These are phyloP conservation scores for Hylia prasina DNA, from an alignment of 2,113 vertebrate genomes.

Conservation along the genomic window DNA sequence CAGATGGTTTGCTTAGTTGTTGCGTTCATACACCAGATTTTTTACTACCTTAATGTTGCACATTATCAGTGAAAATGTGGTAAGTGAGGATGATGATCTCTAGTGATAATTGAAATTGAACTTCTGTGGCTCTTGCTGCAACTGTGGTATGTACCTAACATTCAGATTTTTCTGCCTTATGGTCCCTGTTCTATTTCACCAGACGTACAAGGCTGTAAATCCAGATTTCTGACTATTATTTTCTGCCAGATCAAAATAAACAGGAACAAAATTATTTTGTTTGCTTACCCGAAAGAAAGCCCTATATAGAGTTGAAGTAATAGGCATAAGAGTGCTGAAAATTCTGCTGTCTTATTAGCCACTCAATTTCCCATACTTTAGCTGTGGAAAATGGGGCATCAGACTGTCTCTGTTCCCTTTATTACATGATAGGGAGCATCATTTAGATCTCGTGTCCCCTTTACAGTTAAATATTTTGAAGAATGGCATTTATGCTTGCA, in stretches of 20 bases:
- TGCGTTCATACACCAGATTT: slow-evolving; percentile 4
- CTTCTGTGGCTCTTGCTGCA: slow-evolving; percentile 2
- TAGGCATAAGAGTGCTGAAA: background rate
- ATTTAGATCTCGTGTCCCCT: background rate
- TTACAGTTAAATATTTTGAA: background rate
- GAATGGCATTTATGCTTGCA: background rate
- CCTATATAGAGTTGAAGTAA: background rate
- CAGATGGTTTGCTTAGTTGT: slow-evolving; percentile 48
- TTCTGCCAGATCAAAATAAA: background rate
- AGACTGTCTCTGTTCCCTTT: background rate
- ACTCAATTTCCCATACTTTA: background rate
- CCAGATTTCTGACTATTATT: background rate
- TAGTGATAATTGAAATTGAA: slow-evolving; percentile 42
- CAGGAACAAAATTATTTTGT: background rate
- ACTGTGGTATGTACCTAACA: background rate
- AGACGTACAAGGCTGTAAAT: background rate
- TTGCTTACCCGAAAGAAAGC: background rate
- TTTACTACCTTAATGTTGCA: slow-evolving; percentile 46
- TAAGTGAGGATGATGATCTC: slow-evolving; percentile 23
- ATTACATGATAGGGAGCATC: background rate
- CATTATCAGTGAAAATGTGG: slow-evolving; percentile 20
- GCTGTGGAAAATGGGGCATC: background rate
- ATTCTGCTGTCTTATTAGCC: background rate
- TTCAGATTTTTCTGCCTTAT: slow-evolving; percentile 4
- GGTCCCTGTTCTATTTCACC: background rate